Evolutionary conservation across 2,113 vertebrate species (phyloP), one percentile per base, ranked within the genome.

Genomic region (Picathartes gymnocephalus): DNA sequence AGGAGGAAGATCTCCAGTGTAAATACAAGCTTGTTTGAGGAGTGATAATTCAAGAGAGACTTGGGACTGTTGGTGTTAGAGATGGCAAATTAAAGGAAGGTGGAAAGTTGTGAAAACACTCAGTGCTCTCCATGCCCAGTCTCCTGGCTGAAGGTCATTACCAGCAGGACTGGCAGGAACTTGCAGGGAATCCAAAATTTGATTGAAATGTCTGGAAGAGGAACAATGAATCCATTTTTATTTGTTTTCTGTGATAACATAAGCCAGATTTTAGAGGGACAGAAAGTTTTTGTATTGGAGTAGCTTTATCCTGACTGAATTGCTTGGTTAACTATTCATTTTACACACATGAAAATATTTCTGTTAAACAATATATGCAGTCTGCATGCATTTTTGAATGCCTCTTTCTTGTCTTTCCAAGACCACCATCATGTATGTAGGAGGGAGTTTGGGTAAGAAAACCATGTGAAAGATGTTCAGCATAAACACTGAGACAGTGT

Each of bases 231-330:
- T 56, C 42, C 2, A 48, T 89, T 95, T 95, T 56, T 42, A 20
- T 81, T 92, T 87, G 33, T 86, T 89, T 81, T 91, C 44, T 87
- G 33, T 94, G 87, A 76, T 95, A 76, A 83, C 54, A 40, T 69
- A 89, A 72, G 45, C 51, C 48, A 61, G 80, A 70, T 72, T 83
- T 82, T 73, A 69, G 48, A 80, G 24, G 44, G 28, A 80, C 30
- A 76, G 65, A 62, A 73, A 15, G n/a, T 14, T 86, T 85, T 80
- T 77, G 42, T 33, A 3, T 35, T 73, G 45, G 33, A 77, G 17
- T 69, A 48, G 42, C 60, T 92, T 73, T 86, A 81, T 74, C 30
- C n/a, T 83, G 51, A 39, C 47, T 91, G 30, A 57, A 50, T 69
- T 92, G 35, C 62, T 64, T 40, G 27, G 21, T 44, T 83, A 83